These are phyloP conservation scores for Myiagra hebetior DNA, from an alignment of 2,113 vertebrate species.

Conservation along the genomic window DNA sequence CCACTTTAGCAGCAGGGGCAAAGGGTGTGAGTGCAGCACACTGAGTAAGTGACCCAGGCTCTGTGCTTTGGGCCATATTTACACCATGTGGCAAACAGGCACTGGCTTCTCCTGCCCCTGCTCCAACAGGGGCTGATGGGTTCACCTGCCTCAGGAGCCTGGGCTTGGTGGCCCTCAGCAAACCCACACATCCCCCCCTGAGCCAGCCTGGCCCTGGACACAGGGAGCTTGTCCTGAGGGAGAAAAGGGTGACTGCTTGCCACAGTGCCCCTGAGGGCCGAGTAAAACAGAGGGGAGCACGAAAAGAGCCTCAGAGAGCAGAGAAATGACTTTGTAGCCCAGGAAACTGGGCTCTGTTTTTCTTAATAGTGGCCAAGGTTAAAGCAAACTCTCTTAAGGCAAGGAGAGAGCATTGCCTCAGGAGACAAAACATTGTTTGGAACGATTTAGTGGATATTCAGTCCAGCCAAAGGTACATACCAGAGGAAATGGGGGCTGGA, in stretches of 20 bases:
- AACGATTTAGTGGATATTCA: neutral
- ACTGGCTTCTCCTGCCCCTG: neutral
- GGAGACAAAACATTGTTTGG: neutral
- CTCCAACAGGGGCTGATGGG: accelerated
- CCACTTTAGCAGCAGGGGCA: neutral
- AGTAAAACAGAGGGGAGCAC: neutral
- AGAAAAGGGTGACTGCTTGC: neutral
- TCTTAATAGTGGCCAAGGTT: neutral
- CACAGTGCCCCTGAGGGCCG: accelerated
- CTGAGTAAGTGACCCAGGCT: neutral
- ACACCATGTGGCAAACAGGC: neutral
- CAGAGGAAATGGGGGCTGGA: neutral
- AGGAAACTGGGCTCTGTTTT: neutral
- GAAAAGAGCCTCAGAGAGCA: neutral
- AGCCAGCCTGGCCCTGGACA: neutral
- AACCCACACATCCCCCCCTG: accelerated
- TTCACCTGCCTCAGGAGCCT: neutral
- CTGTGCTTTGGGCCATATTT: neutral
- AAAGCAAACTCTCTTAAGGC: neutral
- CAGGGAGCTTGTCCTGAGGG: accelerated
- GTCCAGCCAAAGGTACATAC: neutral
- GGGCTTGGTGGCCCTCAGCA: neutral
- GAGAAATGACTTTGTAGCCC: neutral
- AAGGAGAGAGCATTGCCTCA: neutral
- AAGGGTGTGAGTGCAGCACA: neutral